phyloP scores from a whole-genome alignment of 2,797 vertebrate genomes.

The Nothura maculosa region DNA sequence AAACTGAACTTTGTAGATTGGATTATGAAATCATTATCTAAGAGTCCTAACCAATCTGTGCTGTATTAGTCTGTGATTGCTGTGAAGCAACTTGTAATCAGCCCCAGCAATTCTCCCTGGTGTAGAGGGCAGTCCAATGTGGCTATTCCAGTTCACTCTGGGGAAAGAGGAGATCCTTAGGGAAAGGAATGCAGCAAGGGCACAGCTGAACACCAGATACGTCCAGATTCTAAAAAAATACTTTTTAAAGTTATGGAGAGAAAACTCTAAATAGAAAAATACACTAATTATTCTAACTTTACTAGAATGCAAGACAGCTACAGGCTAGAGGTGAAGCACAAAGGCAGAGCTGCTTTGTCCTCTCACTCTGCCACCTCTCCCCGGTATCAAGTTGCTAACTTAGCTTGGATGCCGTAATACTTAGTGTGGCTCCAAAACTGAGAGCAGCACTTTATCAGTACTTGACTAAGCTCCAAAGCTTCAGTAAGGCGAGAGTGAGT shows the following conservation, averaged over 20 bases:
- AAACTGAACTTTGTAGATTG: neutral
- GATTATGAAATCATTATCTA: neutral
- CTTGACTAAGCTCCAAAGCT: constrained; percentile 53
- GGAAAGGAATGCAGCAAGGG: fast-evolving
- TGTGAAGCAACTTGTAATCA: neutral
- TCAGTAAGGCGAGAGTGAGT: constrained; percentile 53
- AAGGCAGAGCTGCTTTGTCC: neutral
- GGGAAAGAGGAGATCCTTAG: neutral
- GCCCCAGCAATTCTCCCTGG: neutral
- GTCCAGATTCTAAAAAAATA: neutral
- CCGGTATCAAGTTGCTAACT: constrained; percentile 1
- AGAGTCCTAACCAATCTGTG: neutral
- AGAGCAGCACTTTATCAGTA: constrained; percentile 28
- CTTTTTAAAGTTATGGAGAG: neutral
- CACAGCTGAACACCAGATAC: neutral
- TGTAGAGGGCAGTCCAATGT: neutral
- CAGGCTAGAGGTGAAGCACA: neutral
- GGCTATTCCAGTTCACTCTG: neutral
- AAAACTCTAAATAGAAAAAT: neutral
- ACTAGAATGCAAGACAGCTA: neutral
- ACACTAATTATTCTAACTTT: neutral
- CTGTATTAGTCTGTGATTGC: neutral
- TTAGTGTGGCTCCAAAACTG: neutral
- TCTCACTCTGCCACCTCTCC: neutral
- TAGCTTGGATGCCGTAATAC: constrained; percentile 13